Conservation (phyloP, 2,113 vertebrate species). For the Etheostoma spectabile region DNA sequence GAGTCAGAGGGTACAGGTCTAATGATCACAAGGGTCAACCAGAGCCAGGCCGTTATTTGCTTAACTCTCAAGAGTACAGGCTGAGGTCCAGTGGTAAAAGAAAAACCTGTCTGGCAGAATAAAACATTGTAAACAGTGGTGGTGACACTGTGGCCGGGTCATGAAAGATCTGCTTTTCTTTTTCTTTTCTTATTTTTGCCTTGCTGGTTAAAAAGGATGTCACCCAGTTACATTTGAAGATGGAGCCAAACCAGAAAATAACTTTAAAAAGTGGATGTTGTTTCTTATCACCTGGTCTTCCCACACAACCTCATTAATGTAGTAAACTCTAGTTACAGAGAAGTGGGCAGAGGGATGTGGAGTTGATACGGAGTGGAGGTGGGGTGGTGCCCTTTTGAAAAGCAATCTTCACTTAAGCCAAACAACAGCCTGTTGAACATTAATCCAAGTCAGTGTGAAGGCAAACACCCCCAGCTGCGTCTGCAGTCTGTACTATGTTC, state of each 20-base stretch:
- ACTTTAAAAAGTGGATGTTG: conserved; percentile 25
- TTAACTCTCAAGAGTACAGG: conserved; percentile 36
- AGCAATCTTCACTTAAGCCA: conserved; percentile 59
- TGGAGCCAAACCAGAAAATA: conserved; percentile 39
- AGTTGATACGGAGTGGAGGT: conserved; percentile 11
- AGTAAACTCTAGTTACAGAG: conserved; percentile 19
- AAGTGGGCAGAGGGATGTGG: conserved; percentile 23
- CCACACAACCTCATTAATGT: conserved; percentile 30
- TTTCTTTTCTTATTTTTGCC: conserved; percentile 3
- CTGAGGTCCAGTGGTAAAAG: conserved; percentile 26
- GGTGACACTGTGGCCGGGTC: conserved; percentile 45
- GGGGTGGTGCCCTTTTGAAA: conserved; percentile 41
- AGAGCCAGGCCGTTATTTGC: conserved; percentile 45
- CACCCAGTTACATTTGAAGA: conserved; percentile 16
- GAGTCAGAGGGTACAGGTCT: conserved; percentile 56
- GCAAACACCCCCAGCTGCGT: conserved; percentile 73
- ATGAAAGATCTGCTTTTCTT: conserved; percentile 46
- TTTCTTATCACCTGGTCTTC: conserved; percentile 59
- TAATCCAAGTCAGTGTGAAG: conserved; percentile 70
- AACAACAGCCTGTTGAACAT: conserved; percentile 80
- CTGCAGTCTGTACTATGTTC: conserved; percentile 48
- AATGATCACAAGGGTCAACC: conserved; percentile 55
- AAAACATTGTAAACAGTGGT: conserved; percentile 48
- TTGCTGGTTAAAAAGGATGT: conserved; percentile 20
- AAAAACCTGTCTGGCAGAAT: conserved; percentile 45